Conservation (phyloP, 2,888 invertebrate species). For the Rhamnusium bicolor region DNA sequence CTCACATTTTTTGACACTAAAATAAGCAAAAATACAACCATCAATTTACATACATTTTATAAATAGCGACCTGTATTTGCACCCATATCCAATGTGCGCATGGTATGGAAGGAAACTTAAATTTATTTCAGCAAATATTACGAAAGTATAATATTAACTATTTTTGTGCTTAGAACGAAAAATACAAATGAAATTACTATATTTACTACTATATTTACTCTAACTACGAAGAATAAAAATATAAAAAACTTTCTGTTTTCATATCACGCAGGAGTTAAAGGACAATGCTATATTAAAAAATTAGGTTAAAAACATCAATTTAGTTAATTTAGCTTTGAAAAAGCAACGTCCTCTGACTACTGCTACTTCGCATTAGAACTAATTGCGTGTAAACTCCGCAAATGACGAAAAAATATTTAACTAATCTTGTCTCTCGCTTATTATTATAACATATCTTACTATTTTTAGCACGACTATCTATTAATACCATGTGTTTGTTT, state of each 20-base stretch:
- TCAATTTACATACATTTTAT: no score
- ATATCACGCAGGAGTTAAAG: neutral
- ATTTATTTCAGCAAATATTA: neutral
- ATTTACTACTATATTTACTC: no score
- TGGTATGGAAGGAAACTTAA: no score
- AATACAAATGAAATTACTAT: no score
- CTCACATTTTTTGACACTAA: no score
- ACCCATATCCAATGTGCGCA: no score
- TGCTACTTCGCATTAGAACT: neutral
- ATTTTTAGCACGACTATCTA: neutral
- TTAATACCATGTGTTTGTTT: constrained; percentile 13
- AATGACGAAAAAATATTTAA: neutral
- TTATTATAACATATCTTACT: neutral
- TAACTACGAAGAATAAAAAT: neutral
- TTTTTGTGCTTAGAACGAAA: no score
- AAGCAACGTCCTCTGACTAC: neutral
- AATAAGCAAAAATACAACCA: no score
- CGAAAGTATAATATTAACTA: no score
- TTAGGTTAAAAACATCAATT: neutral
- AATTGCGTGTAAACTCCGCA: neutral
- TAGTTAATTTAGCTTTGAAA: neutral
- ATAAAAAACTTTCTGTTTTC: neutral
- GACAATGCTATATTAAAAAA: neutral
- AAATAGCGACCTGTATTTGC: no score
- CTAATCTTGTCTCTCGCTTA: constrained; percentile 2